Percentiles rank a stretch among this genome's conserved stretches.
phyloP scores from a whole-genome alignment of 1,140 invertebrate species.

The Drosophila virilis region DNA sequence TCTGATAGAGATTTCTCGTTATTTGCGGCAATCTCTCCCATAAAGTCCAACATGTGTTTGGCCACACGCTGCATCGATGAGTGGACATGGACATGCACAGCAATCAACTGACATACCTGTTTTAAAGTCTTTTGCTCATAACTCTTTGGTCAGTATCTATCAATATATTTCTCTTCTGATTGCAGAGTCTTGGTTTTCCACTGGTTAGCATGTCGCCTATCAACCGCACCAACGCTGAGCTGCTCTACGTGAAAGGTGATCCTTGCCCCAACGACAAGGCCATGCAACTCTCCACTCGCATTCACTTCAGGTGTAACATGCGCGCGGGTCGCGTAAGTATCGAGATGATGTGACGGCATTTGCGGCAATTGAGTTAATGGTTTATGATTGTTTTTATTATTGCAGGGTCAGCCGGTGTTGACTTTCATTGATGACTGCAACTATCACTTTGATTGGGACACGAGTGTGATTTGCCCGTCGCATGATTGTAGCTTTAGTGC shows the following conservation, averaged over 20 bases:
- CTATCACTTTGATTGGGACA: conserved; percentile 85
- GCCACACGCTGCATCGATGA: conserved; percentile 2
- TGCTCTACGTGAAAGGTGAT: conserved; percentile 84
- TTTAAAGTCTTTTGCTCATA: not conserved
- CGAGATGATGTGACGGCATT: not conserved
- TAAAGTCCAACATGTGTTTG: conserved; percentile 53
- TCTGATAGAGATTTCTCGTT: conserved; percentile 68
- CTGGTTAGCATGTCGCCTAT: conserved; percentile 66
- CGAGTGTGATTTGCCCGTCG: conserved; percentile 84
- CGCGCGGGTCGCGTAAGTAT: conserved; percentile 82
- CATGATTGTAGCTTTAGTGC: conserved; percentile 68
- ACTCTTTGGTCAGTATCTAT: conserved; percentile 1
- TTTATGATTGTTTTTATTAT: conserved; percentile 29
- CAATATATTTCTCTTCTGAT: conserved; percentile 6
- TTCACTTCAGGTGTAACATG: conserved; percentile 85
- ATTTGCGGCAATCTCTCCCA: conserved; percentile 77
- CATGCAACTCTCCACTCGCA: conserved; percentile 80
- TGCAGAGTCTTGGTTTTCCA: conserved; percentile 85
- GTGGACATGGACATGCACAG: too few relatives aligned
- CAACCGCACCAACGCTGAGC: conserved; percentile 74
- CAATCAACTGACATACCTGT: conserved; percentile 20
- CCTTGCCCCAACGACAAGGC: conserved; percentile 82
- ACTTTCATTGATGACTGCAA: conserved; percentile 83
- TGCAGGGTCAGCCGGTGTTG: conserved; percentile 84
- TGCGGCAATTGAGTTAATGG: not conserved